These are phyloP conservation scores for Luehdorfia chinensis DNA, from an alignment of 1,140 invertebrate species.

Conservation along the genomic window DNA sequence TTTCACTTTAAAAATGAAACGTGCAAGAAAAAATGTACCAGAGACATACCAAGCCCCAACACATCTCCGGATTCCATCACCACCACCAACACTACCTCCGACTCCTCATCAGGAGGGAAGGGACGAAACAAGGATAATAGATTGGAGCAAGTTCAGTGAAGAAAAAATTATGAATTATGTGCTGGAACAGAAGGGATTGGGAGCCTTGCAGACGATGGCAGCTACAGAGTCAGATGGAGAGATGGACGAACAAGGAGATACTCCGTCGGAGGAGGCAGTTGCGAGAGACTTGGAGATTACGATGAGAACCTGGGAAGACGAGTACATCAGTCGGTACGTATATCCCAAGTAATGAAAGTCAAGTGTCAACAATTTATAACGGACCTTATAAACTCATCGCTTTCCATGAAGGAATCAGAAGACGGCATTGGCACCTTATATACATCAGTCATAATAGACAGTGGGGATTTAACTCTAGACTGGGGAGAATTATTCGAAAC, in stretches of 20 bases:
- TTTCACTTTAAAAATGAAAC: too few relatives aligned
- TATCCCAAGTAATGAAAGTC: not conserved
- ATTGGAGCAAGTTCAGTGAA: slow-evolving; percentile 1
- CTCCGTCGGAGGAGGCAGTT: not conserved
- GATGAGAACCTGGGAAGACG: not conserved
- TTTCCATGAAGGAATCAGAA: slow-evolving; percentile 12
- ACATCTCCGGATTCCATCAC: too few relatives aligned
- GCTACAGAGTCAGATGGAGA: slow-evolving; percentile 18
- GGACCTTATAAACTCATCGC: slow-evolving; percentile 14
- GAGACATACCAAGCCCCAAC: too few relatives aligned
- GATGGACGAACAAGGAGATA: slow-evolving; percentile 14
- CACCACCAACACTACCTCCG: too few relatives aligned
- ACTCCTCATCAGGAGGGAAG: too few relatives aligned
- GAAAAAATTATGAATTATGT: slow-evolving; percentile 10
- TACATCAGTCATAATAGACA: slow-evolving; percentile 11
- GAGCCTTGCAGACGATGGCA: slow-evolving; percentile 4
- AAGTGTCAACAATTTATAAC: too few relatives aligned
- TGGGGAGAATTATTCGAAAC: slow-evolving; percentile 20
- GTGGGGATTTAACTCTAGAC: slow-evolving; percentile 16
- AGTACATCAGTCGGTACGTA: not conserved
- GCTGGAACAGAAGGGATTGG: slow-evolving; percentile 18
- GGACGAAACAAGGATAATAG: too few relatives aligned
- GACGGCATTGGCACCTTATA: not conserved
- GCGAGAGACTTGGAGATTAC: not conserved
- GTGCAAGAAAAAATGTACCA: too few relatives aligned